Conservation (phyloP, 2,888 invertebrate genomes). For the Macrophya annulata region DNA sequence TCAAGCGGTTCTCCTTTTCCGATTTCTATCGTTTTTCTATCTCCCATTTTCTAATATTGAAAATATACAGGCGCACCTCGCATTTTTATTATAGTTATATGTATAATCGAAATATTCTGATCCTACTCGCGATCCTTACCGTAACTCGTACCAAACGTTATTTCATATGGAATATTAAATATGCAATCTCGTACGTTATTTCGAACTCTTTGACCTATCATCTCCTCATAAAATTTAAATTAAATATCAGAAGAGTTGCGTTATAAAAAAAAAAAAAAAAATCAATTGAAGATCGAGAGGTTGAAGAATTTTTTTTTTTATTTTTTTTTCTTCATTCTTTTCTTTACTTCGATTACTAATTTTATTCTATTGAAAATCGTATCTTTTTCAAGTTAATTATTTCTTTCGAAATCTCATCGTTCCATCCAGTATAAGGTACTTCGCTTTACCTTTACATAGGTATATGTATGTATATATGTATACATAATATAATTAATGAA, state of each 20-base stretch:
- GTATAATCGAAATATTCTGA: conserved; percentile 17
- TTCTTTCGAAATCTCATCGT: neutral
- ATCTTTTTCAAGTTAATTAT: neutral
- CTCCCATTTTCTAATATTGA: neutral
- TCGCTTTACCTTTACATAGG: neutral
- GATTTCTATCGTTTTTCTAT: neutral
- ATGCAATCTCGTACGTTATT: neutral
- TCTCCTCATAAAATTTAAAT: neutral
- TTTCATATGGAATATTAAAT: conserved; percentile 16
- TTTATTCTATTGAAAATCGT: neutral
- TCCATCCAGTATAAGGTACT: neutral
- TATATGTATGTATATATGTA: too few species aligned
- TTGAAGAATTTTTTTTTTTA: too few species aligned
- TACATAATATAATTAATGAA: conserved; percentile 22
- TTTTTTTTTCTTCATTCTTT: neutral
- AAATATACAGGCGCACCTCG: conserved; percentile 14
- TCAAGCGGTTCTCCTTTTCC: neutral
- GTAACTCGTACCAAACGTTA: neutral
- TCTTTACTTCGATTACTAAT: neutral
- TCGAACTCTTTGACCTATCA: neutral
- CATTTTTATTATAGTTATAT: neutral
- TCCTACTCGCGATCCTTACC: neutral
- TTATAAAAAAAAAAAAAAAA: too few species aligned
- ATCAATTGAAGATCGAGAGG: too few species aligned
- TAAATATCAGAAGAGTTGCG: neutral